A percentile compares a stretch with the other conserved stretches of the same genome.
phyloP scores from a whole-genome alignment of 2,797 vertebrate species.

The Anabacerthia variegaticeps region DNA sequence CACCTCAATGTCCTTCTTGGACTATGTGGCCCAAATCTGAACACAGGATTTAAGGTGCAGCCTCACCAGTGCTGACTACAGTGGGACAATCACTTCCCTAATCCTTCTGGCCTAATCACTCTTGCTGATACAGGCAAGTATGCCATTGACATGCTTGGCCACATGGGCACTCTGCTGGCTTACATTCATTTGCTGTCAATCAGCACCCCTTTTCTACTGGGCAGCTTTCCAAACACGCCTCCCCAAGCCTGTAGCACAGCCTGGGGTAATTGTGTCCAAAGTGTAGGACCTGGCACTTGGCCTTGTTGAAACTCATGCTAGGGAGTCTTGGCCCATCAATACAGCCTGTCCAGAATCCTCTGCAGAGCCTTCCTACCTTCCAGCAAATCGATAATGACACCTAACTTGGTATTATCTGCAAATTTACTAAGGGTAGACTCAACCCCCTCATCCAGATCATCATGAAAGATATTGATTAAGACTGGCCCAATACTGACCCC shows the following conservation, averaged over 20 bases:
- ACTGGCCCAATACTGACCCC: background rate
- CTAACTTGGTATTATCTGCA: background rate
- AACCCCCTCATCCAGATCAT: background rate
- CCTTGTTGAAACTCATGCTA: background rate
- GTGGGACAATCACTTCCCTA: background rate
- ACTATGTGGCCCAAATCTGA: fast-evolving
- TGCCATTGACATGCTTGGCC: background rate
- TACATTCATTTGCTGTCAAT: background rate
- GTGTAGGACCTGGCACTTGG: background rate
- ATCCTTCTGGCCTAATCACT: background rate
- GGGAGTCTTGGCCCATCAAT: fast-evolving
- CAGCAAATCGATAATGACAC: fast-evolving
- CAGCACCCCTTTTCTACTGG: background rate
- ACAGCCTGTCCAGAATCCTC: background rate
- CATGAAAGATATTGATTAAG: fast-evolving
- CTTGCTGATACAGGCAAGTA: background rate
- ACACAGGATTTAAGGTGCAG: fast-evolving
- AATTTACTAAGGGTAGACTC: background rate
- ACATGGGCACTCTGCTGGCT: background rate
- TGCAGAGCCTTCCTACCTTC: background rate
- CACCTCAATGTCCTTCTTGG: fast-evolving
- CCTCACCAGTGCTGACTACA: fast-evolving
- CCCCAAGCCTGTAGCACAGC: background rate
- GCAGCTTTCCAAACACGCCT: background rate
- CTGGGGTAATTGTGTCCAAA: background rate